These are phyloP conservation scores for Harmothoe impar DNA, from an alignment of 2,888 invertebrate species.

Conservation along the genomic window DNA sequence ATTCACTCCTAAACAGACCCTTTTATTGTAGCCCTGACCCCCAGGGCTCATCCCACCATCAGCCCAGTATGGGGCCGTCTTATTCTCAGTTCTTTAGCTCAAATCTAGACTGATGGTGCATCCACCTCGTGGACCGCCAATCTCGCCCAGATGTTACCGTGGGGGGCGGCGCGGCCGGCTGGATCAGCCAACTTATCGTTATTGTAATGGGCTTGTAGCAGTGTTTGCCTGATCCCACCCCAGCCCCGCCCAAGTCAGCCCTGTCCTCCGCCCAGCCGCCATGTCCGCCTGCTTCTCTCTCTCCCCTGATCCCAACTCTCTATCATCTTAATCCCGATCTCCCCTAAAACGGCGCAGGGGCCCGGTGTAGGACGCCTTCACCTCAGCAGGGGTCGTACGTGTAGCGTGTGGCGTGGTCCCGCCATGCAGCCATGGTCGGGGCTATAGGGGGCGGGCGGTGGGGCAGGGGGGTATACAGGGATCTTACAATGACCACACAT, in stretches of 20 bases:
- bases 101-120: slow-evolving; percentile 54
- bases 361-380: neutral
- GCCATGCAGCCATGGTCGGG: neutral
- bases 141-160: slow-evolving; percentile 10
- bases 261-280: neutral
- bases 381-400: slow-evolving; percentile 20
- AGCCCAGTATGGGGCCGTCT: neutral
- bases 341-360: neutral
- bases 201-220: slow-evolving; percentile 58
- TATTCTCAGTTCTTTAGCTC: slow-evolving; percentile 60
- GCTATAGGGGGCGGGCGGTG: neutral
- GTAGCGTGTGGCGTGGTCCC: neutral
- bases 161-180: neutral
- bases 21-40: slow-evolving; percentile 21
- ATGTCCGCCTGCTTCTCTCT: neutral
- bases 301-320: slow-evolving; percentile 41
- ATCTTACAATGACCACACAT: slow-evolving; percentile 35
- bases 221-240: neutral
- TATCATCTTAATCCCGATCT: slow-evolving; percentile 54
- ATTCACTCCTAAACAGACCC: slow-evolving; percentile 20
- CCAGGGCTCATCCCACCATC: slow-evolving; percentile 33
- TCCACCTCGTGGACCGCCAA: neutral
- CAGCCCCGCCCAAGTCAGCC: neutral
- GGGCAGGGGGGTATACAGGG: neutral
- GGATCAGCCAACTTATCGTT: slow-evolving; percentile 58